Conservation (phyloP, 2,797 vertebrate species). For the Microcaecilia unicolor region DNA sequence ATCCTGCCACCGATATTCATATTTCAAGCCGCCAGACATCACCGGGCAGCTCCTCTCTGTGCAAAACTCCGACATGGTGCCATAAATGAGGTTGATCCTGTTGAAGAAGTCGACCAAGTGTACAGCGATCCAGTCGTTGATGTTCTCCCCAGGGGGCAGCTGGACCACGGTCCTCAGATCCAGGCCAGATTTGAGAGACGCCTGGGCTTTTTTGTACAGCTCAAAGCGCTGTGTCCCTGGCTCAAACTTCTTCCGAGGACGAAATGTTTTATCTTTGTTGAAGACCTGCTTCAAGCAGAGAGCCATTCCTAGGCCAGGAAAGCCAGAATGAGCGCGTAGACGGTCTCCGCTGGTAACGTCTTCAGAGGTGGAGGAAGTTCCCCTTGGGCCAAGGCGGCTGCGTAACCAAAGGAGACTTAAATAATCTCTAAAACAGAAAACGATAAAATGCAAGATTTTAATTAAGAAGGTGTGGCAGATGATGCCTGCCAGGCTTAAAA, state of each 20-base stretch:
- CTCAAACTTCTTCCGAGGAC: constrained; percentile 88
- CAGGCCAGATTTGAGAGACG: constrained; percentile 90
- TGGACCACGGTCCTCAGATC: constrained; percentile 90
- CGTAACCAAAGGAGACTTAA: too few relatives aligned
- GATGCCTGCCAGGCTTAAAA: too few relatives aligned
- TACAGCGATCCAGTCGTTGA: constrained; percentile 93
- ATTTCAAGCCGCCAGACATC: constrained; percentile 90
- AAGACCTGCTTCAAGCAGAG: constrained; percentile 95
- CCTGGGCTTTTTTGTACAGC: constrained; percentile 95
- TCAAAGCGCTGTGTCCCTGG: constrained; percentile 94
- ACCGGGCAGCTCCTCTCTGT: constrained; percentile 84
- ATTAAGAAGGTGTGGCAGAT: too few relatives aligned
- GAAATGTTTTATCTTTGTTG: constrained; percentile 96
- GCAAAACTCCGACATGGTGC: constrained; percentile 93
- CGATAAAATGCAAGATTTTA: too few relatives aligned
- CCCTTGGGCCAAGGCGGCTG: too few relatives aligned
- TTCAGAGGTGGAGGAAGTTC: too few relatives aligned
- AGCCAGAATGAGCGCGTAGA: constrained; percentile 9
- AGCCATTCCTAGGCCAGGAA: constrained; percentile 58
- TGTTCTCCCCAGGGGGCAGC: constrained; percentile 80
- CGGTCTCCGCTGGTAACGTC: too few relatives aligned
- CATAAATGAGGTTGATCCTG: constrained; percentile 96
- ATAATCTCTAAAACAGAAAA: too few relatives aligned
- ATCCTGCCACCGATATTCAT: constrained; percentile 97
- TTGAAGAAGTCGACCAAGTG: constrained; percentile 98